Evolutionary conservation across 2,888 invertebrate genomes (phyloP).

Genomic region (Amphipyra berbera): DNA sequence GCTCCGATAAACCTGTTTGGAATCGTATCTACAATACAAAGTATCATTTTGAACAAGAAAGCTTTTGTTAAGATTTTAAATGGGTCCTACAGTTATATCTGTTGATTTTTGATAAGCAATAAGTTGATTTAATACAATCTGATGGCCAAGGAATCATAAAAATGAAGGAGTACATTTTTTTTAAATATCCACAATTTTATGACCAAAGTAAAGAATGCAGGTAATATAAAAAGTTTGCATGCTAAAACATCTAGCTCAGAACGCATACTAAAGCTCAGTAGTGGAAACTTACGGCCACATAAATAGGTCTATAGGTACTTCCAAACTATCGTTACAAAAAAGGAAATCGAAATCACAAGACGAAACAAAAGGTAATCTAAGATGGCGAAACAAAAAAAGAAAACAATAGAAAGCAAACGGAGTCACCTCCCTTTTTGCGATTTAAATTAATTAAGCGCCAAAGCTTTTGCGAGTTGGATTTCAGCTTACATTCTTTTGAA

Average conservation of each 20-base stretch:
- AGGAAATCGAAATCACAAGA: slow-evolving; percentile 11
- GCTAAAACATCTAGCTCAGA: too few species aligned
- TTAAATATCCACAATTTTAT: too few species aligned
- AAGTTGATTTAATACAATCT: slow-evolving; percentile 21
- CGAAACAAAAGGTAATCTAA: slow-evolving; percentile 50
- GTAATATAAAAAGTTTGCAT: too few species aligned
- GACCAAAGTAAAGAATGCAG: too few species aligned
- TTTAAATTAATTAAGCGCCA: slow-evolving; percentile 84
- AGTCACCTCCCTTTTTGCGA: slow-evolving; percentile 64
- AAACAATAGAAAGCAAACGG: slow-evolving; percentile 44
- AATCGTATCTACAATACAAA: not conserved
- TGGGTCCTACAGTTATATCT: slow-evolving; percentile 21
- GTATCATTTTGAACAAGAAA: slow-evolving; percentile 22
- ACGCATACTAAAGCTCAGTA: too few species aligned
- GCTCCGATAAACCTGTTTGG: slow-evolving; percentile 20
- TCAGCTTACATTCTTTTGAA: slow-evolving; percentile 68
- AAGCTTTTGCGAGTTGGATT: slow-evolving; percentile 65
- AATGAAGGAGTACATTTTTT: too few species aligned
- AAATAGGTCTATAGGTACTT: too few species aligned
- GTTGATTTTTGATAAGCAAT: slow-evolving; percentile 20
- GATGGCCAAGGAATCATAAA: not conserved
- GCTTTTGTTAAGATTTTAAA: slow-evolving; percentile 15
- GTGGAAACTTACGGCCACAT: too few species aligned
- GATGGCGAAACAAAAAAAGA: slow-evolving; percentile 34
- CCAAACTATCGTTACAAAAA: slow-evolving; percentile 3